These are phyloP conservation scores for Seira ritae DNA, from an alignment of 2,888 invertebrate genomes.

Conservation along the genomic window DNA sequence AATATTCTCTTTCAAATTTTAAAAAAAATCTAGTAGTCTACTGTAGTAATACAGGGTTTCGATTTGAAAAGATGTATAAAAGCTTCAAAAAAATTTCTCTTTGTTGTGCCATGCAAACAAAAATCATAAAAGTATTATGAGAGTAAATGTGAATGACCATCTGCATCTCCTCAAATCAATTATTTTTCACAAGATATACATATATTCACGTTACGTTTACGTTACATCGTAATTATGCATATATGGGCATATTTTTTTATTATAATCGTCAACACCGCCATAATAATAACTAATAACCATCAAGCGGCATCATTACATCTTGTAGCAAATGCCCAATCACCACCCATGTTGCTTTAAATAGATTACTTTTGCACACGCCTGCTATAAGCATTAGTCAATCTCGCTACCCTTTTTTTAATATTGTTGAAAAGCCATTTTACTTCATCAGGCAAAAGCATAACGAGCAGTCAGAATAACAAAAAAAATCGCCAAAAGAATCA, in stretches of 20 bases:
- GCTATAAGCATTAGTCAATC: neutral
- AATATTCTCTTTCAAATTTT: neutral
- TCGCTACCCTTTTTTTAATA: neutral
- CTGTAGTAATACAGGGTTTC: neutral
- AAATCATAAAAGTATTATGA: neutral
- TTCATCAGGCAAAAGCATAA: constrained; percentile 1
- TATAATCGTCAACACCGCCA: neutral
- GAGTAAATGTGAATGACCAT: neutral
- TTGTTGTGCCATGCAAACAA: constrained; percentile 11
- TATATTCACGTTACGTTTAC: neutral
- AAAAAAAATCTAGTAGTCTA: constrained; percentile 9
- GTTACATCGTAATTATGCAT: neutral
- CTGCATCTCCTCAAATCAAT: neutral
- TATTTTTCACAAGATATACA: neutral
- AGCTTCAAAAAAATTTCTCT: neutral
- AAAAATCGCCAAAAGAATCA: neutral
- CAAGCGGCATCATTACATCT: constrained; percentile 26
- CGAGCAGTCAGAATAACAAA: constrained; percentile 3
- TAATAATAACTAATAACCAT: constrained; percentile 19
- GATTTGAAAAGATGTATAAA: neutral
- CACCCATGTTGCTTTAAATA: neutral
- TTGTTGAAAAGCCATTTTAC: constrained; percentile 5
- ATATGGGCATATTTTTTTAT: neutral
- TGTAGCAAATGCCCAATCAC: no score
- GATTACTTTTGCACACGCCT: neutral